Evolutionary conservation across 1,140 invertebrate genomes (phyloP).

Genomic region (Rhagoletis zephyria): DNA sequence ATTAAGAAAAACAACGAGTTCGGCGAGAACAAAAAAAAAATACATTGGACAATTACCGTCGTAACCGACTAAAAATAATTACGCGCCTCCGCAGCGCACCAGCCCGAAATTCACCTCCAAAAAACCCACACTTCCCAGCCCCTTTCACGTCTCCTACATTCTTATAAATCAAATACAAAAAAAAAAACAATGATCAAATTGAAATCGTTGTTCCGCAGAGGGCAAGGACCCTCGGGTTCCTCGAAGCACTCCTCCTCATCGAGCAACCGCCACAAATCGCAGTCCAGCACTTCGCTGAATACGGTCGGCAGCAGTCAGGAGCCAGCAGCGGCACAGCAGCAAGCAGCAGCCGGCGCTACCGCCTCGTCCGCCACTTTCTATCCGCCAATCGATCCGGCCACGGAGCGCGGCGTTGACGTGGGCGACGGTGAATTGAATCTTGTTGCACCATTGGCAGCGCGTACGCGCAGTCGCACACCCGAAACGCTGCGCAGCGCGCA

Average conservation of each 20-base stretch:
- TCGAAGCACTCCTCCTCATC: slow-evolving; percentile 64
- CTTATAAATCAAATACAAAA: not conserved
- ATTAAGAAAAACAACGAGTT: not conserved
- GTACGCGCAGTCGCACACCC: slow-evolving; percentile 30
- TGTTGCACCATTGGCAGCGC: slow-evolving; percentile 55
- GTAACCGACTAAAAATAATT: too few species aligned
- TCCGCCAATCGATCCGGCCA: slow-evolving; percentile 58
- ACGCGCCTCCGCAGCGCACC: not conserved
- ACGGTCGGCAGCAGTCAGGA: slow-evolving; percentile 60
- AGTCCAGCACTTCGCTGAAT: slow-evolving; percentile 69
- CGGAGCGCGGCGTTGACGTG: slow-evolving; percentile 69
- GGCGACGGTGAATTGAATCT: slow-evolving; percentile 67
- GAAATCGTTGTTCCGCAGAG: slow-evolving; percentile 86
- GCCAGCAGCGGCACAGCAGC: slow-evolving; percentile 59
- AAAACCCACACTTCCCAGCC: not conserved
- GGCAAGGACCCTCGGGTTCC: slow-evolving; percentile 74
- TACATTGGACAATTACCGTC: too few species aligned
- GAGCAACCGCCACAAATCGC: slow-evolving; percentile 70
- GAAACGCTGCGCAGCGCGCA: slow-evolving; percentile 41
- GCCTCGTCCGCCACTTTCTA: slow-evolving; percentile 30
- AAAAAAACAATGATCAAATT: slow-evolving; percentile 81
- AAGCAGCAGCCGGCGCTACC: slow-evolving; percentile 52
- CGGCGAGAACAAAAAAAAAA: too few species aligned
- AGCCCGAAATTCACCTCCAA: not conserved
- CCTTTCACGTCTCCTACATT: too few species aligned